These are phyloP conservation scores for Pantherophis vulpinus DNA, from an alignment of 2,797 vertebrate genomes.

Conservation along the genomic window DNA sequence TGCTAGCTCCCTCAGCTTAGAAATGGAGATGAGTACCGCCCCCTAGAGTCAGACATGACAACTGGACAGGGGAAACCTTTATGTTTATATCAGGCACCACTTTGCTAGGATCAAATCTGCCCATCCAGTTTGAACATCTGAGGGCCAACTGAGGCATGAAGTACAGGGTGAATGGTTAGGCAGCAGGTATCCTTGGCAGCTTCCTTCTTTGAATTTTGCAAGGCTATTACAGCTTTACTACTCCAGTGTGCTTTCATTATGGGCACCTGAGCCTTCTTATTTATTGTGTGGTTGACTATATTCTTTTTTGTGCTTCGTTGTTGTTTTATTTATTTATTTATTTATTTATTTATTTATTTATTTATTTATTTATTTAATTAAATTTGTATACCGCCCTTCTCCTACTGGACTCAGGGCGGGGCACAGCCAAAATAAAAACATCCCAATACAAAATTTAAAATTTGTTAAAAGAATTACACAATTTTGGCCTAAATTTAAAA, in stretches of 20 bases:
- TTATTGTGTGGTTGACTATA: neutral
- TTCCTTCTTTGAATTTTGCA: neutral
- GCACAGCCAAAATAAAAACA: too few relatives aligned
- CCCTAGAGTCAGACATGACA: neutral
- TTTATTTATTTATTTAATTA: too few relatives aligned
- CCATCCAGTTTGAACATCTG: neutral
- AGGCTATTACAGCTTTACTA: neutral
- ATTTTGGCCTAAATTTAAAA: too few relatives aligned
- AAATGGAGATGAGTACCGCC: neutral
- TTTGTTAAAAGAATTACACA: too few relatives aligned
- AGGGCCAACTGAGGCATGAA: neutral
- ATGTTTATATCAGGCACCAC: neutral
- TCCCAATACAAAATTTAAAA: too few relatives aligned
- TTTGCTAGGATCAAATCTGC: neutral
- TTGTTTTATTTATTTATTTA: neutral
- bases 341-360: too few relatives aligned
- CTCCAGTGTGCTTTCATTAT: neutral
- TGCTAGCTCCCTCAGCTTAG: neutral
- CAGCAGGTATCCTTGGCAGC: neutral
- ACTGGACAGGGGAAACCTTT: neutral
- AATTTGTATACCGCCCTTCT: too few relatives aligned
- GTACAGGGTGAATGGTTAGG: neutral
- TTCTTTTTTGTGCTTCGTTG: neutral
- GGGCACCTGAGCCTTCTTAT: neutral
- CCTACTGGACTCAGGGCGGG: too few relatives aligned